Evolutionary conservation across 2,888 invertebrate genomes (phyloP), one percentile per base, ranked within the genome.

Genomic region (Drosophila phalerata): DNA sequence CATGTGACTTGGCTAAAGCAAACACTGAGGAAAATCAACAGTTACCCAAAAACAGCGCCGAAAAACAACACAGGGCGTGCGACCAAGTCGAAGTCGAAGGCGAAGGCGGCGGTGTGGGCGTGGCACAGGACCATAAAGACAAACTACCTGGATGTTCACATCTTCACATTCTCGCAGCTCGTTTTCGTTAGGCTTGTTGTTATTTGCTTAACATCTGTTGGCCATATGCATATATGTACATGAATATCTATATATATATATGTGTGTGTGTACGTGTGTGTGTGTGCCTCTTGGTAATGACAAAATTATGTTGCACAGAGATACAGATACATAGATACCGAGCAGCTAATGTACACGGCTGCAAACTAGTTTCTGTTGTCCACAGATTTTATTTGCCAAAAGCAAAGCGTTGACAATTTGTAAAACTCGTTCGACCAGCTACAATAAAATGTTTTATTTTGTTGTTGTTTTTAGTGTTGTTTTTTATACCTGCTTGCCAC

Each of bases 361-460:
- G 72, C 60, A 80, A 80, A 76, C 80, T 79, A 68, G 78, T 81
- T 78, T 77, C 69, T 37, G 56, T 62, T 65, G 57, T 61, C 73
- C 78, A 81, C 75, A 84, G 78, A 80, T 76, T 82, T 77, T 81
- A 64, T 85, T 82, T 85, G 67, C 69, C 71, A 80, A 83, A 83
- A 79, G 81, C 85, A 71, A 82, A 86, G 79, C 86, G 81, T 85
- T 85, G 85, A 85, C 85, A 85, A 83, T 85, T 85, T 83, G 83
- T 78, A 83, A 83, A 84, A 85, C 84, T 84, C 80, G 84, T 85
- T 85, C 78, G 71, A 75, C 83, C 75, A 81, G 85, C 70, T 65
- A 69, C 45, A 71, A 67, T 70, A 72, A 74, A 76, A 69, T 66
- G 19, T 57, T 13, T 58, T 37, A 37, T 25, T 32, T 22, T 34